Evolutionary conservation across 1,140 invertebrate genomes (phyloP).

Genomic region (Ctenoplectra terminalis): DNA sequence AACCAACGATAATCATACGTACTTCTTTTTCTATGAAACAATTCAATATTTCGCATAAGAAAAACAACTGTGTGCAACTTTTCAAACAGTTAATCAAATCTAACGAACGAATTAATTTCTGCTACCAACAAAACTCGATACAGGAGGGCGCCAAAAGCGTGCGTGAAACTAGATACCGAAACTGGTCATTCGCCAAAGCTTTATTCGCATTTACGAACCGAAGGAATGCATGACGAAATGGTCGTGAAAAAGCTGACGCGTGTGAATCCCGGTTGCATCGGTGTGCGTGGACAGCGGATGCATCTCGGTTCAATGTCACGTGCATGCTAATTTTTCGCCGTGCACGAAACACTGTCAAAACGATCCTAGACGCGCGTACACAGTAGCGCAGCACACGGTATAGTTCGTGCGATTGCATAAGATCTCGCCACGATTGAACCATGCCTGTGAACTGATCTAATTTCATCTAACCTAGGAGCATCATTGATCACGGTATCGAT

Average conservation of each 20-base stretch:
- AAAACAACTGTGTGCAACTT: too few relatives aligned
- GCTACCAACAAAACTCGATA: not conserved
- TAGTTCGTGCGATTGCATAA: conserved; percentile 26
- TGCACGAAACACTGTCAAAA: not conserved
- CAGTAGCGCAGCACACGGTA: not conserved
- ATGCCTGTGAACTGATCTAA: conserved; percentile 30
- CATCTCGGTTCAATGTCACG: not conserved
- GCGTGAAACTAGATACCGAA: not conserved
- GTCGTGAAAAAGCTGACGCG: not conserved
- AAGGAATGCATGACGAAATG: conserved; percentile 30
- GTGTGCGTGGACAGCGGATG: conserved; percentile 1
- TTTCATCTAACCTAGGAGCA: conserved; percentile 14
- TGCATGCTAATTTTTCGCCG: not conserved
- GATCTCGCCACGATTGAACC: conserved; percentile 22
- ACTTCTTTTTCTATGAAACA: too few relatives aligned
- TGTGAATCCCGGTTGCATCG: not conserved
- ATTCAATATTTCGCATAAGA: too few relatives aligned
- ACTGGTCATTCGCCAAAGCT: conserved; percentile 36
- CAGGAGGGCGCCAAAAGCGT: not conserved
- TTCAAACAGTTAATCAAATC: not conserved
- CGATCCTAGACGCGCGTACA: not conserved
- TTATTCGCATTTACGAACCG: conserved; percentile 29
- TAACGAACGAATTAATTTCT: not conserved
- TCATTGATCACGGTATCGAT: conserved; percentile 31
- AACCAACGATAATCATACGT: too few relatives aligned